Evolutionary conservation across 2,113 vertebrate genomes (phyloP).

Genomic region (Dolichallabes microphthalmus): DNA sequence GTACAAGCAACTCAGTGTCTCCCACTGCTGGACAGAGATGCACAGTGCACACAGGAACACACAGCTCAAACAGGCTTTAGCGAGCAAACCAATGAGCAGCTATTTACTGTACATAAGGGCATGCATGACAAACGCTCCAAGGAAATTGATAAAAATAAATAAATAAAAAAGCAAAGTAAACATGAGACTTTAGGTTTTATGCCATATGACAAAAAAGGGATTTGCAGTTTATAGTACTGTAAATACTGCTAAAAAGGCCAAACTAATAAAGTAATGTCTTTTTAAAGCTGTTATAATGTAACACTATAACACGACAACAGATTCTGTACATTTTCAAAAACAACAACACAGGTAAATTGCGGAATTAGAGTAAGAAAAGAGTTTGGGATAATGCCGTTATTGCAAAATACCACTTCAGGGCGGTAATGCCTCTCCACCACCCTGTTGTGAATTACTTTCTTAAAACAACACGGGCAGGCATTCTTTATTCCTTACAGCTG

Average conservation of each 20-base stretch:
- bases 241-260: not conserved
- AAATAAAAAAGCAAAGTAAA: not conserved
- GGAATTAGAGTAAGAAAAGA: not conserved
- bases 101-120: not conserved
- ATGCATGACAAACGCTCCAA: not conserved
- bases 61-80: not conserved
- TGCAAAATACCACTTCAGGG: not conserved
- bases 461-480: not conserved
- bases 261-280: not conserved
- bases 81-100: not conserved
- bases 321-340: too few relatives aligned
- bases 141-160: not conserved
- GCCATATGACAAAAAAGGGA: too few relatives aligned
- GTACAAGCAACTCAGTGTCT: not conserved
- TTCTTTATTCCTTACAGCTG: not conserved
- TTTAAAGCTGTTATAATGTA: not conserved
- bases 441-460: not conserved
- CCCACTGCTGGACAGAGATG: constrained; percentile 27
- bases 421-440: not conserved
- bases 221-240: too few relatives aligned
- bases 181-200: not conserved
- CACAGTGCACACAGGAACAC: not conserved
- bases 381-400: not conserved
- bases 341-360: not conserved
- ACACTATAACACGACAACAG: not conserved